phyloP scores from a whole-genome alignment of 2,113 vertebrate genomes.

The Ramphastos sulfuratus region DNA sequence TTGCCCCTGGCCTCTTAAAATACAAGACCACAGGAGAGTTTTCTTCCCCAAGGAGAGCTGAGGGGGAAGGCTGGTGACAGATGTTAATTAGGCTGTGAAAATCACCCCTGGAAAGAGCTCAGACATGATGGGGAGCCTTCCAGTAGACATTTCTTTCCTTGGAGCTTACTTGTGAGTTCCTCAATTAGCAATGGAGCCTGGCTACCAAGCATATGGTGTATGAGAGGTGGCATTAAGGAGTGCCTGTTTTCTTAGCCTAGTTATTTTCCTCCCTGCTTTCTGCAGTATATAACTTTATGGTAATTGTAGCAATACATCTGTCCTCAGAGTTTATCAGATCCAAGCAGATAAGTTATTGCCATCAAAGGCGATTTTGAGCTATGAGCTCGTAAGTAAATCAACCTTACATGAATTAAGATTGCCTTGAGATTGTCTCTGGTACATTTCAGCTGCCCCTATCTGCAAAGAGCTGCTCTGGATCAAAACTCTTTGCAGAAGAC shows the following conservation, averaged over 20 bases:
- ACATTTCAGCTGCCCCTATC: conserved; percentile 42
- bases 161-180: background rate
- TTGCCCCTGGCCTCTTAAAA: background rate
- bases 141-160: background rate
- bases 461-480: conserved; percentile 32
- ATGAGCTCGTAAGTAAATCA: conserved; percentile 42
- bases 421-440: conserved; percentile 45
- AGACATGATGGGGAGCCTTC: background rate
- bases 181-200: background rate
- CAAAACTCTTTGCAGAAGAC: background rate
- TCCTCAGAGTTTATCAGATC: conserved; percentile 68
- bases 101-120: conserved; percentile 21
- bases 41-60: background rate
- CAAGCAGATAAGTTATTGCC: conserved; percentile 34
- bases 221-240: conserved; percentile 14
- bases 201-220: background rate
- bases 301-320: conserved; percentile 66
- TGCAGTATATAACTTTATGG: conserved; percentile 28
- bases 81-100: conserved; percentile 20
- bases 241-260: background rate
- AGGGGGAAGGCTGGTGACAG: conserved; percentile 2
- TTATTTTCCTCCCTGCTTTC: conserved; percentile 23
- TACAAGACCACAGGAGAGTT: background rate
- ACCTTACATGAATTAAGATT: conserved; percentile 48
- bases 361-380: conserved; percentile 52